phyloP scores from a whole-genome alignment of 2,888 invertebrate genomes.

The Apamea sordens region DNA sequence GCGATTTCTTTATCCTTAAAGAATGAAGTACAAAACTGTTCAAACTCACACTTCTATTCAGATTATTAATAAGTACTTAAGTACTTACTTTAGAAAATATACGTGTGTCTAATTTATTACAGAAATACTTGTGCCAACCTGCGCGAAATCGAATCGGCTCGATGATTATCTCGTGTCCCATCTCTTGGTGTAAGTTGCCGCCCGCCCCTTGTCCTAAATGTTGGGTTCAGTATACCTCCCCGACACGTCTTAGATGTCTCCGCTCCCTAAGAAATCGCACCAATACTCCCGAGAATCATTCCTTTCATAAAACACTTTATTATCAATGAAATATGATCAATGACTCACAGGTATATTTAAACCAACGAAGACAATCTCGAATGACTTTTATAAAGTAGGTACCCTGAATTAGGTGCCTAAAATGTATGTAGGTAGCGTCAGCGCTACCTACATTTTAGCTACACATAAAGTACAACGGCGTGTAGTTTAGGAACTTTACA shows the following conservation, averaged over 20 bases:
- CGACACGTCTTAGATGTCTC: constrained; percentile 56
- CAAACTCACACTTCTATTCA: neutral
- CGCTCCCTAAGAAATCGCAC: constrained; percentile 33
- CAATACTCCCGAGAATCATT: constrained; percentile 17
- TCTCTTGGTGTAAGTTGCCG: constrained; percentile 63
- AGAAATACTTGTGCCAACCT: neutral
- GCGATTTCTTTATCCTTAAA: neutral
- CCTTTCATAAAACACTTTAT: constrained; percentile 9
- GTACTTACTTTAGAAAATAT: neutral
- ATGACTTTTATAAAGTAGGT: neutral
- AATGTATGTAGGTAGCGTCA: too few relatives aligned
- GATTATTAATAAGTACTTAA: neutral
- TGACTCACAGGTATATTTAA: neutral
- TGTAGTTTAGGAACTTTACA: constrained; percentile 1
- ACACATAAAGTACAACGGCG: neutral
- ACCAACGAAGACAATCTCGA: neutral
- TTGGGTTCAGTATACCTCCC: constrained; percentile 56
- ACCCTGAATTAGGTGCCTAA: neutral
- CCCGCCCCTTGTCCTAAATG: constrained; percentile 68
- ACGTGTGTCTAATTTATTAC: neutral
- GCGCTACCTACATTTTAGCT: neutral
- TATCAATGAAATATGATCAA: constrained; percentile 23
- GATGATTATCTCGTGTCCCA: constrained; percentile 57
- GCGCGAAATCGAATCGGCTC: constrained; percentile 20
- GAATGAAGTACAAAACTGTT: neutral